Evolutionary conservation across 2,797 vertebrate species (phyloP).

Genomic region (Manis javanica): DNA sequence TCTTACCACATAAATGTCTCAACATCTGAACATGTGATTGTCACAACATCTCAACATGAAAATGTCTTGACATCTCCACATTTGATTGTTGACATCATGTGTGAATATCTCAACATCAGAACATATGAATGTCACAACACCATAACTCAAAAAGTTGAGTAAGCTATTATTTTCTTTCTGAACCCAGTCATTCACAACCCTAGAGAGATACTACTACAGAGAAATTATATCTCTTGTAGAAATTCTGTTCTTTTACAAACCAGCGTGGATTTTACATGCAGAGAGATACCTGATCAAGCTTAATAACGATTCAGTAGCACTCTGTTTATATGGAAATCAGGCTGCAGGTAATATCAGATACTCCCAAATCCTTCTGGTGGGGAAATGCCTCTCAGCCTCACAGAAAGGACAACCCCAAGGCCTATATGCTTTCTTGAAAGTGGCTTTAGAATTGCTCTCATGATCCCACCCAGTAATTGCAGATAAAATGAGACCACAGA

Average conservation of each 20-base stretch:
- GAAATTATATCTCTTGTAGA: background rate
- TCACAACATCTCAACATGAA: background rate
- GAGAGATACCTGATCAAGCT: background rate
- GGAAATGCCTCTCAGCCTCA: background rate
- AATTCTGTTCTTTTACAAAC: constrained; percentile 3
- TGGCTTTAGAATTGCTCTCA: background rate
- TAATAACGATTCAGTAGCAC: background rate
- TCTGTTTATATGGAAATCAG: constrained; percentile 43
- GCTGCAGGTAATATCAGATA: background rate
- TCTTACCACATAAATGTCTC: background rate
- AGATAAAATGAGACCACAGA: background rate
- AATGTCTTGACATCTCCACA: background rate
- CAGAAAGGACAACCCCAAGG: background rate
- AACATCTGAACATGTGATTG: background rate
- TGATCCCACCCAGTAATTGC: background rate
- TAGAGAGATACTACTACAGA: background rate
- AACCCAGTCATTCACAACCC: background rate
- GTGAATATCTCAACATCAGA: background rate
- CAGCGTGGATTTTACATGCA: background rate
- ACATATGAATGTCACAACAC: background rate
- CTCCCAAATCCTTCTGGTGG: background rate
- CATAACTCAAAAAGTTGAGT: background rate
- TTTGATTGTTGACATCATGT: no score
- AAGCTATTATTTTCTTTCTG: background rate
- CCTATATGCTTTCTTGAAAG: background rate